Base-by-base conservation (phyloP, 30 jellyfish, hydroid and myxozoan genomes). In the Hydractinia symbiolongicarpus region DNA sequence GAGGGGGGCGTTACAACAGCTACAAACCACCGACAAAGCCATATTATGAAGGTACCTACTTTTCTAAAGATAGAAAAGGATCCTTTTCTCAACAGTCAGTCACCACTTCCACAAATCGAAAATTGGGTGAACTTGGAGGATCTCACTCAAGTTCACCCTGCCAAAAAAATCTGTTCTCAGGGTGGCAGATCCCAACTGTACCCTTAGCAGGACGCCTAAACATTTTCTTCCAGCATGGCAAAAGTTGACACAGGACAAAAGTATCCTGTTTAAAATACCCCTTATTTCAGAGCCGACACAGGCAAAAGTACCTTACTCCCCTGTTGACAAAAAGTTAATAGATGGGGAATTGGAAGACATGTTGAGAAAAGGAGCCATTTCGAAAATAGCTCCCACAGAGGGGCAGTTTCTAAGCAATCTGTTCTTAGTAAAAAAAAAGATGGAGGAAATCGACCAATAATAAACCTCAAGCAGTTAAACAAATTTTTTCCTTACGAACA, bases 181-280 rank as follows among this genome's bases (percentile, higher is more conserved):
- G 9, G 8, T 62, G 16, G 73, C 73, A 62, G 73, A 62, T 62
- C 30, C 73, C 73, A 9, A 9, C 5, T 62, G 73, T 9, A 62
- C 73, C 73, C 30, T 14, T 50, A 50, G 79, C 58, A 70, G 67
- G 79, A 50, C 54, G 58, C n/a, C 54, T 17, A 7, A 70, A 70
- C n/a, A 20, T 14, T 17, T 70, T 50, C 67, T 70, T 5, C 7
- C 54, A 5, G 14, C 7, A 7, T 5, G 68, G 79, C 9, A 70
- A 16, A 70, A 17, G 8, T 7, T 70, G 5, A 70, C 79, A 17
- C 79, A 17, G 67, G 79, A 70, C 58, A 21, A 21, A 17, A 21
- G 50, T 21, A 21, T 70, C 79, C 51, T 70, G 67, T 70, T 5
- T 50, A 5, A 21, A 21, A 70, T 5, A 20, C 79, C 79, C 66